Conservation (phyloP, 2,797 vertebrate genomes). For the Paguma larvata region DNA sequence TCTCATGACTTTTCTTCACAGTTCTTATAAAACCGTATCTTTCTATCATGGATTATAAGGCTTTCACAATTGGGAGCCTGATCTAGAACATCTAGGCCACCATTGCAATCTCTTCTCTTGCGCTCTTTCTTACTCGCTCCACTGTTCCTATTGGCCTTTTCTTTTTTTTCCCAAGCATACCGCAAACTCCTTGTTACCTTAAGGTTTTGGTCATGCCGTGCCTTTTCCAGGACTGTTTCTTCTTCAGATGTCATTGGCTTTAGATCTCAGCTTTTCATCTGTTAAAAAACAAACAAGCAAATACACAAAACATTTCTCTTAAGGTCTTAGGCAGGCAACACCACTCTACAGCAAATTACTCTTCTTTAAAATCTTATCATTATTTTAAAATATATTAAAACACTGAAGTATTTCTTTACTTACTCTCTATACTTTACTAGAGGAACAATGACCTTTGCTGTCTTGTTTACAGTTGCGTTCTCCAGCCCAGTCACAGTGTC, state of each 20-base stretch:
- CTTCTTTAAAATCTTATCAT: not conserved
- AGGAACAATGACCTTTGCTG: not conserved
- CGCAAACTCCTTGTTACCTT: not conserved
- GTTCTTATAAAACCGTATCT: not conserved
- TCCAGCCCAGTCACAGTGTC: not conserved
- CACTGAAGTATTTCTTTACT: not conserved
- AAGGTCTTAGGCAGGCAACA: not conserved
- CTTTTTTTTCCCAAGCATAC: not conserved
- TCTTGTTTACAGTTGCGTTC: not conserved
- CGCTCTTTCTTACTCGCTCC: not conserved
- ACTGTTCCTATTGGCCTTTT: not conserved
- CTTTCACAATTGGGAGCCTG: not conserved
- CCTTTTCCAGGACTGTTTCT: not conserved
- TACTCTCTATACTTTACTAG: not conserved
- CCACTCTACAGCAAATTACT: not conserved
- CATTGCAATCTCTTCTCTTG: not conserved
- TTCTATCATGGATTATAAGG: not conserved
- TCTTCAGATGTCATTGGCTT: not conserved
- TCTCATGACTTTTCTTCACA: not conserved
- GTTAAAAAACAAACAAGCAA: not conserved
- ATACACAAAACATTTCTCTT: not conserved
- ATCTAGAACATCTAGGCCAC: not conserved
- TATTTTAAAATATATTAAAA: not conserved
- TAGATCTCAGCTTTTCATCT: not conserved
- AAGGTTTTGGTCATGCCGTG: not conserved